phyloP scores from a whole-genome alignment of 2,888 invertebrate genomes.

The Piscicola geometra region DNA sequence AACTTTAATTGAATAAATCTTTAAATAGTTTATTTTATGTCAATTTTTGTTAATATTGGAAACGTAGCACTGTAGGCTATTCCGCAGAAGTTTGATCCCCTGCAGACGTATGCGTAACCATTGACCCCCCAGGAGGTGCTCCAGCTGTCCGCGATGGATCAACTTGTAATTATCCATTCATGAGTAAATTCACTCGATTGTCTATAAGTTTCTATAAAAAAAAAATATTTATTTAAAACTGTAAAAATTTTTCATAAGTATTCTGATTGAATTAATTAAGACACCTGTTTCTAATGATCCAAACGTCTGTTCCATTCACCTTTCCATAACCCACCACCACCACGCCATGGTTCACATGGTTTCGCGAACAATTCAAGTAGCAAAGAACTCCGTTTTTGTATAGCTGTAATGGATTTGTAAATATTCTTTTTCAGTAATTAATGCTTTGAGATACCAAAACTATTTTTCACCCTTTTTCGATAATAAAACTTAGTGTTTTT shows the following conservation, averaged over 20 bases:
- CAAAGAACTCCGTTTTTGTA: neutral
- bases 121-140: neutral
- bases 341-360: conserved; percentile 1
- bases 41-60: neutral
- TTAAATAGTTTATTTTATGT: too few species aligned
- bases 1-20: too few species aligned
- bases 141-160: neutral
- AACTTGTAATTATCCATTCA: too few species aligned
- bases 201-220: too few species aligned
- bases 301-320: neutral
- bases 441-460: too few species aligned
- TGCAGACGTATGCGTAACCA: neutral
- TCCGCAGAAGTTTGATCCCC: neutral
- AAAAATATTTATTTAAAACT: too few species aligned
- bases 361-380: neutral
- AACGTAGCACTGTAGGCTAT: neutral
- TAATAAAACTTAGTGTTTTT: neutral
- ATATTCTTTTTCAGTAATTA: too few species aligned
- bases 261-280: neutral
- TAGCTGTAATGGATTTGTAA: neutral
- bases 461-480: too few species aligned
- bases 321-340: conserved; percentile 6
- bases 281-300: conserved; percentile 9
- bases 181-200: too few species aligned
- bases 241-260: too few species aligned